These are phyloP conservation scores for Drosophila differens DNA, from an alignment of 2,888 invertebrate species.

Conservation along the genomic window DNA sequence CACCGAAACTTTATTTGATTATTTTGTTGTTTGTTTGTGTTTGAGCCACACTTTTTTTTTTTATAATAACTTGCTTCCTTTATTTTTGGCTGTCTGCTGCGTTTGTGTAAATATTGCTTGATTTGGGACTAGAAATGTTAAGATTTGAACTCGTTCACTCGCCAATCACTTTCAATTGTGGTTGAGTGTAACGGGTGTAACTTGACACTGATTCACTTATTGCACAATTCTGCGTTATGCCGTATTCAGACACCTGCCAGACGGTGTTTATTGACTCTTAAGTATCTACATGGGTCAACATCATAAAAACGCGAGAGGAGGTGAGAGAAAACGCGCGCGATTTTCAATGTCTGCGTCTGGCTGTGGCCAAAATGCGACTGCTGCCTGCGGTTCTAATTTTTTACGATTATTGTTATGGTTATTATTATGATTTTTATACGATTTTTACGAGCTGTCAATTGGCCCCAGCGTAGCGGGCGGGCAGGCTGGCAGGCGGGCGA, in stretches of 20 bases:
- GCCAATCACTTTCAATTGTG: conserved; percentile 27
- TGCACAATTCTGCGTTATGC: conserved; percentile 48
- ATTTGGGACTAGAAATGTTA: conserved; percentile 74
- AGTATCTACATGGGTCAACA: conserved; percentile 56
- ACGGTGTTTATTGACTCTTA: conserved; percentile 57
- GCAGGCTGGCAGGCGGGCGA: background rate
- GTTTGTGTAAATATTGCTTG: conserved; percentile 67
- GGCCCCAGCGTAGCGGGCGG: conserved; percentile 41
- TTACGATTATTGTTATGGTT: conserved; percentile 85
- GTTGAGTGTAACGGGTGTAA: conserved; percentile 48
- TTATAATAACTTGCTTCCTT: conserved; percentile 8
- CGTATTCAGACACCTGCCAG: conserved; percentile 70
- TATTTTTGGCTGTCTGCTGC: conserved; percentile 54
- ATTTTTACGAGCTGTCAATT: conserved; percentile 82
- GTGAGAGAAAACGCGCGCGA: conserved; percentile 46
- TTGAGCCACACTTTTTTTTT: conserved; percentile 17
- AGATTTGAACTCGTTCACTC: conserved; percentile 30
- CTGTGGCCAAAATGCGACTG: conserved; percentile 71
- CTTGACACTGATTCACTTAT: conserved; percentile 58
- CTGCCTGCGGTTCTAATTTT: conserved; percentile 69
- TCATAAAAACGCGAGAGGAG: conserved; percentile 41
- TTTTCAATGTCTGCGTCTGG: conserved; percentile 47
- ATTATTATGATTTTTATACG: conserved; percentile 81
- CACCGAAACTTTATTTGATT: conserved; percentile 32
- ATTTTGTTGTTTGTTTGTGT: conserved; percentile 29